A percentile compares a stretch with the other conserved stretches of the same genome.
phyloP scores from a whole-genome alignment of 2,797 vertebrate species.

The Parauchenoglanis punctatus region DNA sequence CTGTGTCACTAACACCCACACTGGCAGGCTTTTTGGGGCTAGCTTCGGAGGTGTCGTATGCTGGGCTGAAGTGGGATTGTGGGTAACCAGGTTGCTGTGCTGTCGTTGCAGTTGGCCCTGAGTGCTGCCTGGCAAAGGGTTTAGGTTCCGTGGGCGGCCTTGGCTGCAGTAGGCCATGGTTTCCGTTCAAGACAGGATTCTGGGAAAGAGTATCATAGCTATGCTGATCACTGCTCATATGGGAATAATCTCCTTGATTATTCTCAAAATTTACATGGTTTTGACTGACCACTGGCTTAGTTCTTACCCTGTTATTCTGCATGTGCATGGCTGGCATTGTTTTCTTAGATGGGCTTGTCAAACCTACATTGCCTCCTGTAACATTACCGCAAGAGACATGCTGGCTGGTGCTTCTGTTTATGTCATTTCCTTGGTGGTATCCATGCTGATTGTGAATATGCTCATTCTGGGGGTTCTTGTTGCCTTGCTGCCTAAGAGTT shows the following conservation, averaged over 20 bases:
- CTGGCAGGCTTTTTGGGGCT: constrained; percentile 61
- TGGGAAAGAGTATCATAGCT: constrained; percentile 71
- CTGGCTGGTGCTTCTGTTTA: constrained; percentile 65
- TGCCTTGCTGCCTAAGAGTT: constrained; percentile 69
- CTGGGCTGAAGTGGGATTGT: constrained; percentile 64
- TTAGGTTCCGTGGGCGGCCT: constrained; percentile 77
- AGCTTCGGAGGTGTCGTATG: constrained; percentile 67
- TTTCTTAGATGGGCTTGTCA: constrained; percentile 61
- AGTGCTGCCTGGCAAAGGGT: constrained; percentile 66
- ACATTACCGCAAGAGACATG: constrained; percentile 70
- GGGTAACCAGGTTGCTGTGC: constrained; percentile 74
- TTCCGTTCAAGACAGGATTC: constrained; percentile 66
- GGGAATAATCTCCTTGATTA: constrained; percentile 63
- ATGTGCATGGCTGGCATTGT: constrained; percentile 66
- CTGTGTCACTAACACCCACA: constrained; percentile 44
- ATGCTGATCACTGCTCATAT: constrained; percentile 71
- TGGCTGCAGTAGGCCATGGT: constrained; percentile 73
- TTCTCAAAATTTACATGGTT: constrained; percentile 58
- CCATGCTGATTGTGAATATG: constrained; percentile 63
- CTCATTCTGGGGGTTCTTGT: constrained; percentile 61
- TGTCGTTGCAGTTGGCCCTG: constrained; percentile 63
- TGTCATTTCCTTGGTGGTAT: constrained; percentile 66
- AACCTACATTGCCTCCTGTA: constrained; percentile 35
- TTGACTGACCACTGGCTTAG: constrained; percentile 51
- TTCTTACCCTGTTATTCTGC: constrained; percentile 73